A percentile compares a stretch with the other conserved stretches of the same genome.
phyloP scores from a whole-genome alignment of 2,797 vertebrate species.

The Lycodopsis pacificus region DNA sequence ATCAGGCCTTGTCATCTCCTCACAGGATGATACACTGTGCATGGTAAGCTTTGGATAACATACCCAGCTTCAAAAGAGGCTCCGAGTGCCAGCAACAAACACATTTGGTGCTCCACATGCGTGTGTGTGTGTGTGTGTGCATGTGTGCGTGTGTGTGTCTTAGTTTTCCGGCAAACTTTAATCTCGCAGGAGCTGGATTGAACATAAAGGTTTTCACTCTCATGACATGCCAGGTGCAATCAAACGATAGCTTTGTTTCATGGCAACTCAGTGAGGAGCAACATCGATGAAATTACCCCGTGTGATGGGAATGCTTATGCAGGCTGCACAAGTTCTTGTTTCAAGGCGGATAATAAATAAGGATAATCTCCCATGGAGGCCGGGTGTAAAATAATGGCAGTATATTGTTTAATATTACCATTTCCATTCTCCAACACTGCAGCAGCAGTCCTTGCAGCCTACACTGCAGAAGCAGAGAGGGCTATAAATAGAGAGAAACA shows the following conservation, averaged over 20 bases:
- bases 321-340: slow-evolving; percentile 24
- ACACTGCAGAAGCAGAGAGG: slow-evolving; percentile 8
- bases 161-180: slow-evolving; percentile 26
- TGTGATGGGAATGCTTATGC: slow-evolving; percentile 24
- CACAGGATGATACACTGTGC: slow-evolving; percentile 43
- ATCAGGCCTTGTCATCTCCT: slow-evolving; percentile 63
- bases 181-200: slow-evolving; percentile 35
- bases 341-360: slow-evolving; percentile 27
- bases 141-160: slow-evolving; percentile 7
- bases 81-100: slow-evolving; percentile 16
- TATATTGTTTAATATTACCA: slow-evolving; percentile 23
- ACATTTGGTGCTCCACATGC: background rate
- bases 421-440: background rate
- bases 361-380: slow-evolving; percentile 25
- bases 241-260: slow-evolving; percentile 30
- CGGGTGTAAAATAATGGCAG: slow-evolving; percentile 26
- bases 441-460: background rate
- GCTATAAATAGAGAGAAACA: slow-evolving; percentile 42
- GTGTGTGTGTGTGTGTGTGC: background rate
- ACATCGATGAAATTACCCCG: slow-evolving; percentile 12
- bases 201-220: slow-evolving; percentile 22
- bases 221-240: slow-evolving; percentile 46
- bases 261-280: slow-evolving; percentile 8
- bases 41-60: slow-evolving; percentile 56
- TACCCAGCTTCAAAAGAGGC: slow-evolving; percentile 46